These are phyloP conservation scores for Oscheius myriophilus DNA, from an alignment of 2,888 invertebrate species.

Conservation along the genomic window DNA sequence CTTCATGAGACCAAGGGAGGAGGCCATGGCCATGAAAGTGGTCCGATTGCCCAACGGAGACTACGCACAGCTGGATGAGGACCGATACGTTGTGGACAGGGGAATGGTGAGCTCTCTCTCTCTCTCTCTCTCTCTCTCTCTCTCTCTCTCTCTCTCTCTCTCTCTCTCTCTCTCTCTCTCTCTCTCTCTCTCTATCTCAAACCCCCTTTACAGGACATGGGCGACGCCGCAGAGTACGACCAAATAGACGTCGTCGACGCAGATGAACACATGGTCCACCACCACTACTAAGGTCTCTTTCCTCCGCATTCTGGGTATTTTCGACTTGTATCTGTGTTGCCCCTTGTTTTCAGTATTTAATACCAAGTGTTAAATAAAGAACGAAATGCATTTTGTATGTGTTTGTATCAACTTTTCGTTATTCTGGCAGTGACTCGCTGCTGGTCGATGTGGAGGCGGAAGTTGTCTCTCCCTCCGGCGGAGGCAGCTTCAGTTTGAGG, in stretches of 20 bases:
- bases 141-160: too few relatives aligned
- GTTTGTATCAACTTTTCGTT: too few relatives aligned
- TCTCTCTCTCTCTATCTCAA: not conserved
- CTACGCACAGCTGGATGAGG: constrained; percentile 15
- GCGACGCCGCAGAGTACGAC: constrained; percentile 15
- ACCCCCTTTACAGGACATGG: constrained; percentile 9
- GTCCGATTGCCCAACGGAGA: constrained; percentile 23
- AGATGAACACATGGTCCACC: constrained; percentile 1
- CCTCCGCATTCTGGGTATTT: too few relatives aligned
- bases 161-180: not conserved
- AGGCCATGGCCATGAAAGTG: not conserved
- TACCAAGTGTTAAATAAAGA: too few relatives aligned
- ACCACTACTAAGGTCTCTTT: not conserved
- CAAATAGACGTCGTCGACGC: constrained; percentile 25
- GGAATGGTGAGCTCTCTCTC: constrained; percentile 18
- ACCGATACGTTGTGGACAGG: constrained; percentile 20
- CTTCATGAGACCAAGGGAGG: not conserved
- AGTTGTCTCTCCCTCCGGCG: too few relatives aligned
- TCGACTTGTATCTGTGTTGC: too few relatives aligned
- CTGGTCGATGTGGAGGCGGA: too few relatives aligned
- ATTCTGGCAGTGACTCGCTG: too few relatives aligned
- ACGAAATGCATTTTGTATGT: too few relatives aligned
- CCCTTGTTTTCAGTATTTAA: too few relatives aligned
- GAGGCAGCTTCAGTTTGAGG: constrained; percentile 20
- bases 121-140: not conserved